Base-by-base conservation (phyloP, 2,888 invertebrate species). In the Eristalinus aeneus region DNA sequence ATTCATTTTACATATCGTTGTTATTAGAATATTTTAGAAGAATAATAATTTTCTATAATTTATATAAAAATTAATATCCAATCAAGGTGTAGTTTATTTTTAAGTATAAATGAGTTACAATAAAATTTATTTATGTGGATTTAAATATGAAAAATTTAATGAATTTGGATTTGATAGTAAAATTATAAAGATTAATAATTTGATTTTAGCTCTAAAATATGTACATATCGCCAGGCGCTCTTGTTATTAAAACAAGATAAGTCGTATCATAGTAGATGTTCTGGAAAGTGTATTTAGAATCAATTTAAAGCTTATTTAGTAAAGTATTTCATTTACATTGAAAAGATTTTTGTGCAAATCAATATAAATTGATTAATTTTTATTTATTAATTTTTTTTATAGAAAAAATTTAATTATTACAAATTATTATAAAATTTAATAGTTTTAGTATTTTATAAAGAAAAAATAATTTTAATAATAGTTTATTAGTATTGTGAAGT, bases 241-340 rank as follows among this genome's bases (percentile, higher is more conserved):
- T 95, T 94, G 93, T 94, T 93, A 89, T 91, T 93, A 94, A 95
- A 90, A 93, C 94, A 94, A 93, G 95, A 95, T 94, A 96, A 96
- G 96, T 96, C 96, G 96, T 96, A 96, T 96, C 95, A 96, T 94
- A 95, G 95, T 95, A 95, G 95, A 93, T 92, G 93, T 95, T 95
- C 94, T 94, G 95, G 95, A 96, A 96, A 94, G 94, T 95, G 94
- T 93, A 93, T 94, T 94, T 95, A 94, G 95, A 93, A 93, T 90
- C 94, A 94, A 94, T 94, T 94, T 94, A 94, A 93, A 94, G 94
- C 94, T 95, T 94, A 93, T 90, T 88, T 34, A 90, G 88, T 90
- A 90, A 94, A 95, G 94, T 91, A 93, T 94, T 94, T 95, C 94
- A 94, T 94, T 95, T 95, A 95, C 94, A 95, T 94, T 94, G 93